Percentiles rank a stretch among this genome's conserved stretches.
Evolutionary conservation across 2,888 invertebrate genomes (phyloP).

Genomic region (Heliothis peltigera): DNA sequence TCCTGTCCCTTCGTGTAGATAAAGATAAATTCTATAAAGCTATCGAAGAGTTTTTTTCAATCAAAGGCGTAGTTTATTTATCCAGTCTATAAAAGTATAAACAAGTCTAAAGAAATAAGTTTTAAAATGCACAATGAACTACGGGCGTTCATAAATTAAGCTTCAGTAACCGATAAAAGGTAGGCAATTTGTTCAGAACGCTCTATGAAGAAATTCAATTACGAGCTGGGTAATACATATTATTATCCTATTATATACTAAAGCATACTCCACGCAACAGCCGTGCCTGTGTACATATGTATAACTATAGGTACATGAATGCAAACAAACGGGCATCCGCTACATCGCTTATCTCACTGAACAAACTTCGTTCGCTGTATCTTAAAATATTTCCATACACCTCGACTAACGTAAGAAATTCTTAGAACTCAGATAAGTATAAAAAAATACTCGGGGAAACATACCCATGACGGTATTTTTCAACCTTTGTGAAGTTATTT

Average conservation of each 20-base stretch:
- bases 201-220: slow-evolving; percentile 34
- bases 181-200: background rate
- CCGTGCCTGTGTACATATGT: slow-evolving; percentile 45
- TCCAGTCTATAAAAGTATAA: too few relatives aligned
- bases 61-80: too few relatives aligned
- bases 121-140: too few relatives aligned
- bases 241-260: slow-evolving; percentile 43
- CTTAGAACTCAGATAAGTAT: slow-evolving; percentile 71
- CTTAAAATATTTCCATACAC: slow-evolving; percentile 87
- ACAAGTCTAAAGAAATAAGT: too few relatives aligned
- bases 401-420: slow-evolving; percentile 74
- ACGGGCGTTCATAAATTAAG: background rate
- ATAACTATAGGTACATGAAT: slow-evolving; percentile 48
- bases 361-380: slow-evolving; percentile 80
- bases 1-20: too few relatives aligned
- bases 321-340: slow-evolving; percentile 80
- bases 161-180: background rate
- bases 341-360: slow-evolving; percentile 83
- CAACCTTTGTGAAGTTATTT: slow-evolving; percentile 34
- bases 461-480: slow-evolving; percentile 25
- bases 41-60: too few relatives aligned
- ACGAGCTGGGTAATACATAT: slow-evolving; percentile 32
- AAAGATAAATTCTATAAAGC: too few relatives aligned
- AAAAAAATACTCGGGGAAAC: slow-evolving; percentile 46
- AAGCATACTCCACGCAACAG: slow-evolving; percentile 52